phyloP scores from a whole-genome alignment of 2,113 vertebrate species.

The Xyrauchen texanus region DNA sequence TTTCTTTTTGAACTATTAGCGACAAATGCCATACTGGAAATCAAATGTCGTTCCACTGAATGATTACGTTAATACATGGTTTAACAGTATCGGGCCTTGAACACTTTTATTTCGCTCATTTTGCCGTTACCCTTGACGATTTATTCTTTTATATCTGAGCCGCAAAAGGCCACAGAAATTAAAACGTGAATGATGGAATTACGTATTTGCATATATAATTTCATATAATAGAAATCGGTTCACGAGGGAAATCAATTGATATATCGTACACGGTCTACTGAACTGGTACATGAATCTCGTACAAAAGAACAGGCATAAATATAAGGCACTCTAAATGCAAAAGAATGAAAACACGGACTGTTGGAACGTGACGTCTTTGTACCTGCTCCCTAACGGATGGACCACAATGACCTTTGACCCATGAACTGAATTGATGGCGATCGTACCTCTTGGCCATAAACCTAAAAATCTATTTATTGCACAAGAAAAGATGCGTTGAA shows the following conservation, averaged over 20 bases:
- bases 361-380: slow-evolving; percentile 68
- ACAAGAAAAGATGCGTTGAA: slow-evolving; percentile 91
- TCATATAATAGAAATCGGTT: slow-evolving; percentile 66
- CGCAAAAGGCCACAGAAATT: slow-evolving; percentile 75
- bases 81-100: slow-evolving; percentile 21
- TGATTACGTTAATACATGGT: background rate
- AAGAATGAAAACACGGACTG: slow-evolving; percentile 76
- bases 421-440: background rate
- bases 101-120: background rate
- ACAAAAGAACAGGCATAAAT: slow-evolving; percentile 95
- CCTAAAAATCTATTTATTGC: slow-evolving; percentile 94
- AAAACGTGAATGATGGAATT: slow-evolving; percentile 67
- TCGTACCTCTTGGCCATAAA: slow-evolving; percentile 66
- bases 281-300: slow-evolving; percentile 84
- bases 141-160: slow-evolving; percentile 56
- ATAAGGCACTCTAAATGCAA: slow-evolving; percentile 99
- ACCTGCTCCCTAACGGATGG: slow-evolving; percentile 78
- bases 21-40: background rate
- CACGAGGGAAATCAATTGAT: slow-evolving; percentile 70
- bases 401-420: slow-evolving; percentile 33
- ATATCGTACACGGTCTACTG: slow-evolving; percentile 77
- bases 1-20: no score
- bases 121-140: background rate
- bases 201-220: slow-evolving; percentile 82
- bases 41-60: background rate